phyloP scores from a whole-genome alignment of 2,888 invertebrate genomes.

The Eristalis intricaria region DNA sequence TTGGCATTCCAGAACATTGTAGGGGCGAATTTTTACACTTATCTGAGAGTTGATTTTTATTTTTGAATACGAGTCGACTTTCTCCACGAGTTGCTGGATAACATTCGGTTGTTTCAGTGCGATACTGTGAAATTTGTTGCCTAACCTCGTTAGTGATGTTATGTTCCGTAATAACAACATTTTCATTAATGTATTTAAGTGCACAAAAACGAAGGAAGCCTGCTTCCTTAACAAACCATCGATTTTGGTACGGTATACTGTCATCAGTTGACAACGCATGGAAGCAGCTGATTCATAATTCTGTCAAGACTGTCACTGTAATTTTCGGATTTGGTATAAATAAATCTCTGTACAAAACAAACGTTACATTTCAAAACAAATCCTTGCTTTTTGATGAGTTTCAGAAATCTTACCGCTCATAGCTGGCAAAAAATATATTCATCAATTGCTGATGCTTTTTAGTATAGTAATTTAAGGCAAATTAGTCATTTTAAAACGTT shows the following conservation, averaged over 20 bases:
- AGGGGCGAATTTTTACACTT: conserved; percentile 60
- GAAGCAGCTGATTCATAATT: background rate
- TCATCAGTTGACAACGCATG: background rate
- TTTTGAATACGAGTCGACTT: conserved; percentile 63
- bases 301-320: background rate
- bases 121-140: conserved; percentile 54
- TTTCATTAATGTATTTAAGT: conserved; percentile 1
- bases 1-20: conserved; percentile 64
- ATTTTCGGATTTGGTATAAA: background rate
- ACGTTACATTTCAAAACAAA: too few relatives aligned
- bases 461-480: too few relatives aligned
- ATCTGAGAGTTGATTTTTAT: conserved; percentile 63
- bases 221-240: background rate
- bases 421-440: too few relatives aligned
- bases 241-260: background rate
- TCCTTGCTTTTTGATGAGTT: too few relatives aligned
- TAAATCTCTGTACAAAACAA: background rate
- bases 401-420: too few relatives aligned
- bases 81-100: conserved; percentile 51
- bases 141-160: background rate
- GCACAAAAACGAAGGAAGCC: background rate
- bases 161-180: conserved; percentile 52
- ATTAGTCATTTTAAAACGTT: too few relatives aligned
- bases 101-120: conserved; percentile 45
- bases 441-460: too few relatives aligned